Evolutionary conservation across 2,888 invertebrate genomes (phyloP), one percentile per base, ranked within the genome.

Genomic region (Brenthis daphne): DNA sequence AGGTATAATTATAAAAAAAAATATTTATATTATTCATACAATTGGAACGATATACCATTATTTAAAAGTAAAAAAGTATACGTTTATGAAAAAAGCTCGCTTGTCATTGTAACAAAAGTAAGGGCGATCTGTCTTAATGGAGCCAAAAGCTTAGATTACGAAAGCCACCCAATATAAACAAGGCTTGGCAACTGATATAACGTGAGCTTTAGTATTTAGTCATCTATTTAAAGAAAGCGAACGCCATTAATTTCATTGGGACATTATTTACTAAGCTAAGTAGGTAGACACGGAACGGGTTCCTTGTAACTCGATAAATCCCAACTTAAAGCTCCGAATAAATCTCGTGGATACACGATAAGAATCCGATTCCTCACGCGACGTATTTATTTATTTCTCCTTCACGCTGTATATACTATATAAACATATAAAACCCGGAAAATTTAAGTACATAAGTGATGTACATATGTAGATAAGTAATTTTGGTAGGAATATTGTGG

Each of bases 341-440:
- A 91, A 92, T 92, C 92, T 90, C 80, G 80, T 79, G 83, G 81
- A 83, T 85, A 86, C 88, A 82, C 90, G 92, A 92, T 92, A 92
- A 92, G 89, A 88, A 90, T 89, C 88, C 91, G 87, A 87, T 87
- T 90, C 88, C 89, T 90, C 90, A 89, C 88, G 90, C 89, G 85
- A 91, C 85, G 84, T 85, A 85, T 85, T 86, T 90, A 87, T 89
- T 89, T 89, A 85, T 86, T 84, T 67, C 83, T 77, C 79, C 79
- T 78, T 76, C 77, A 78, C 60, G 61, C 74, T 20, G 24, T 67
- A 60, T 72, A 64, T 61, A 65, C 70, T 65, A 69, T 69, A 67
- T 63, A 63, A 64, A 70, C 48, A 51, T 76, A 73, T 67, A 79
- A 76, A 85, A 86, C 85, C 86, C 85, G 87, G 87, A 89, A 88